Percentiles rank a stretch among this genome's conserved stretches.
These are phyloP conservation scores for Girardia tigrina DNA, from an alignment of 2,888 invertebrate species.

Conservation along the genomic window DNA sequence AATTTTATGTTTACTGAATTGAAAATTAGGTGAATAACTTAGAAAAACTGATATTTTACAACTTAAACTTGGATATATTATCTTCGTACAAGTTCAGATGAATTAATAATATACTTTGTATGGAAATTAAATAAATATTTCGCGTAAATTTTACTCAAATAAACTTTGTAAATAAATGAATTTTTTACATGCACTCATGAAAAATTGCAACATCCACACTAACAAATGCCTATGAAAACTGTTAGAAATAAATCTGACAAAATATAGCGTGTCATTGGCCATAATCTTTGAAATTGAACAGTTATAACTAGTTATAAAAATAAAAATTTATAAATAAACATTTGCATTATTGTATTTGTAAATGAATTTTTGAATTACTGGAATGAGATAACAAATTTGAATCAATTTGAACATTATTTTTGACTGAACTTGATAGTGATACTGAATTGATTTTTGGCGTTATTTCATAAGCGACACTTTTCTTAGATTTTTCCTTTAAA, in stretches of 20 bases:
- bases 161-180: neutral
- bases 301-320: neutral
- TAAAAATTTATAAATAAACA: neutral
- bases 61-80: no score
- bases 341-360: neutral
- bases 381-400: neutral
- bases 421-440: neutral
- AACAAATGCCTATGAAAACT: neutral
- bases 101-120: no score
- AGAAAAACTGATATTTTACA: no score
- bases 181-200: neutral
- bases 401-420: neutral
- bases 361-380: neutral
- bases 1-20: no score
- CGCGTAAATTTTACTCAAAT: no score
- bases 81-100: no score
- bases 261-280: constrained; percentile 1
- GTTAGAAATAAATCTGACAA: constrained; percentile 7
- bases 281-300: neutral
- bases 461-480: neutral
- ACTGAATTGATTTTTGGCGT: neutral
- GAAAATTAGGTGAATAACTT: no score
- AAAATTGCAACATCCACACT: constrained; percentile 8
- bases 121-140: no score
- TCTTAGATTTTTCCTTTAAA: constrained; percentile 56